Evolutionary conservation across 2,797 vertebrate species (phyloP), one percentile per base, ranked within the genome.

Genomic region (Lacerta agilis): DNA sequence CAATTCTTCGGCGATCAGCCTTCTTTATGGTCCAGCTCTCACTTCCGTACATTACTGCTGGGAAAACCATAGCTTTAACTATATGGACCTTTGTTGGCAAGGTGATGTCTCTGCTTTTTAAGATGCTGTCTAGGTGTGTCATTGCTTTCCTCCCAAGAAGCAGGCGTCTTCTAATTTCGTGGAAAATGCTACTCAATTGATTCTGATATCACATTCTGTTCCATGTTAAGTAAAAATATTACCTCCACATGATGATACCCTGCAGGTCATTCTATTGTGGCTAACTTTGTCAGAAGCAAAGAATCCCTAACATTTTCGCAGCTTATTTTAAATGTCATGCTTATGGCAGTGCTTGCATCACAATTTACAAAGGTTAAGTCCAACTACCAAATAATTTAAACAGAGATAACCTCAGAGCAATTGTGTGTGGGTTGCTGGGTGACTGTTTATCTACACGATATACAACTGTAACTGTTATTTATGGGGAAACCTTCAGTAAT

Each of bases 381-480:
- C 73, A 36, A 90, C 82, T 1, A 10, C 18, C 29, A 80, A 91
- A 2, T 87, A 78, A 55, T 93, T 92, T 90, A 79, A 11, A 83
- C 83, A n/a, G 1, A 1, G 9, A 29, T 79, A 83, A 38, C 41
- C 1, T 33, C 58, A 67, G 45, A 61, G 41, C 69, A 2, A 61
- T 80, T 91, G 49, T 75, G 20, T 36, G n/a, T 27, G 8, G 11
- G 20, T 45, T 81, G 9, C 29, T 33, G 41, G 2, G 20, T 61
- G 25, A 72, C 33, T 82, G 7, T 55, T 81, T 64, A 67, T 69
- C 4, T 76, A 9, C 58, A 43, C 2, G 67, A 13, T 27, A 25
- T 15, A 0, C 67, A 86, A 86, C 82, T 79, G 23, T 88, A 20
- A 71, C 67, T 86, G 91, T 75, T 86, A 10, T 90, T 89, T 94